Conservation (phyloP, 2,113 vertebrate species). For the Psophia crepitans region DNA sequence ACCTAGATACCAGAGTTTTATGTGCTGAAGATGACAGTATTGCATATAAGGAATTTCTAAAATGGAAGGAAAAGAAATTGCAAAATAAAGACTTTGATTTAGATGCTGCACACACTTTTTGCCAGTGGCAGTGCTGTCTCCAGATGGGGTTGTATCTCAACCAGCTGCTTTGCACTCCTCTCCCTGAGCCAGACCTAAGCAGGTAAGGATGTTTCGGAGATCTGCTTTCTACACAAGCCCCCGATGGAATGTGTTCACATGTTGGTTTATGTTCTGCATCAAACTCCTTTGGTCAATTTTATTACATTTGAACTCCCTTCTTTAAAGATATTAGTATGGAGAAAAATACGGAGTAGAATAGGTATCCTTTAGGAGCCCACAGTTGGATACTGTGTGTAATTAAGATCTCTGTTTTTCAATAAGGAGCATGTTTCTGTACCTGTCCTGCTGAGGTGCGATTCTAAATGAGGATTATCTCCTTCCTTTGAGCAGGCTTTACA, state of each 20-base stretch:
- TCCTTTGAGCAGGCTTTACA: constrained; percentile 81
- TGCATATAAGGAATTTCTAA: constrained; percentile 47
- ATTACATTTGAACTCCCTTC: background rate
- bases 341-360: background rate
- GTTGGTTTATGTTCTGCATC: background rate
- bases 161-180: constrained; percentile 82
- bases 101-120: constrained; percentile 81
- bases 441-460: background rate
- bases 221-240: background rate
- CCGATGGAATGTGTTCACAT: background rate
- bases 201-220: constrained; percentile 71
- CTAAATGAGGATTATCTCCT: background rate
- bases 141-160: constrained; percentile 86
- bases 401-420: background rate
- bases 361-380: background rate
- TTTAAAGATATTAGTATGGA: background rate
- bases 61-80: constrained; percentile 56
- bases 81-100: constrained; percentile 70
- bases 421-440: background rate
- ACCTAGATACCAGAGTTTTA: background rate
- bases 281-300: background rate
- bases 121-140: constrained; percentile 94
- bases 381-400: background rate
- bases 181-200: constrained; percentile 80
- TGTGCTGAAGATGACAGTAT: background rate